phyloP scores from a whole-genome alignment of 2,797 vertebrate genomes.

The Typhlichthys subterraneus region DNA sequence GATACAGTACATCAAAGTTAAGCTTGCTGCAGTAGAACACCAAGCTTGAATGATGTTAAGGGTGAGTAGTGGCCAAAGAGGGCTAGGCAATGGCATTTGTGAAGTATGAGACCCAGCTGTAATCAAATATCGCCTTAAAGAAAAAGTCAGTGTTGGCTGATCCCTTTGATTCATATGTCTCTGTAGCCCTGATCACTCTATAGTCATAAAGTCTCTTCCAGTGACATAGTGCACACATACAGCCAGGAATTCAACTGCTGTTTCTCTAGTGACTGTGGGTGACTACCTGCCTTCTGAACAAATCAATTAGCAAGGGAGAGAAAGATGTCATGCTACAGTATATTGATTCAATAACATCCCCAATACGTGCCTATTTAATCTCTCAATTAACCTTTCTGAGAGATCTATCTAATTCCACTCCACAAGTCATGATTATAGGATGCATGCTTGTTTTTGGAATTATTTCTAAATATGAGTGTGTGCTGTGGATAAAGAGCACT shows the following conservation, averaged over 20 bases:
- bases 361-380: slow-evolving; percentile 13
- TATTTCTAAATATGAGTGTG: slow-evolving; percentile 20
- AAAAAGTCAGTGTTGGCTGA: slow-evolving; percentile 50
- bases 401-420: slow-evolving; percentile 16
- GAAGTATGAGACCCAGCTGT: slow-evolving; percentile 45
- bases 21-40: slow-evolving; percentile 35
- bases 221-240: slow-evolving; percentile 20
- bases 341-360: too few relatives aligned
- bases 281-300: slow-evolving; percentile 21
- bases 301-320: slow-evolving; percentile 48
- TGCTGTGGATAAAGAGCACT: slow-evolving; percentile 1
- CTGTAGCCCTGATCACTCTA: slow-evolving; percentile 40
- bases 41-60: slow-evolving; percentile 24
- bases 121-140: slow-evolving; percentile 27
- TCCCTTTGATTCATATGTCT: slow-evolving; percentile 49
- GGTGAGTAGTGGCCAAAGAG: slow-evolving; percentile 36
- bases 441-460: slow-evolving; percentile 29
- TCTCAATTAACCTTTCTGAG: slow-evolving; percentile 29
- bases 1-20: slow-evolving; percentile 44
- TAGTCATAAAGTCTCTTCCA: slow-evolving; percentile 31
- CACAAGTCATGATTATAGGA: slow-evolving; percentile 11
- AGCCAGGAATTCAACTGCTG: slow-evolving; percentile 36
- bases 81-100: slow-evolving; percentile 41
- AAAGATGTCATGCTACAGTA: slow-evolving; percentile 19
- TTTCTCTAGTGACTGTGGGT: slow-evolving; percentile 12